Evolutionary conservation across 2,113 vertebrate genomes (phyloP).

Genomic region (Pan paniscus): DNA sequence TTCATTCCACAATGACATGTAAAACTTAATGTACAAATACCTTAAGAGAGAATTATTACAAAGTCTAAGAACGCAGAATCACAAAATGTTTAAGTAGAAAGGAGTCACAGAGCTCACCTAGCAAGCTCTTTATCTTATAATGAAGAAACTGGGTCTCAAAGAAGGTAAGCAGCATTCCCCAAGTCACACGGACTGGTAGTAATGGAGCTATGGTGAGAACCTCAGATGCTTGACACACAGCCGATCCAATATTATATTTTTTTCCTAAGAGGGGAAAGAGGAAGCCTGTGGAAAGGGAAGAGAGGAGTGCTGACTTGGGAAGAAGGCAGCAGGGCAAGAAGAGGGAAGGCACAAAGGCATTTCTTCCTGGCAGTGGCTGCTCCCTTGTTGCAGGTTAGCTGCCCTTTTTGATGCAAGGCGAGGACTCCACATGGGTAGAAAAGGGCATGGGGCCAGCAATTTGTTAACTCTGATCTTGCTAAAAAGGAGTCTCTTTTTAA

Average conservation of each 20-base stretch:
- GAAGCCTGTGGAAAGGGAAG: background rate
- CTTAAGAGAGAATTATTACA: background rate
- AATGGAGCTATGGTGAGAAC: background rate
- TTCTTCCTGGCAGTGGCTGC: background rate
- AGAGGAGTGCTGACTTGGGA: background rate
- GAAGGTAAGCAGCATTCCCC: background rate
- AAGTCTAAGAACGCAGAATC: background rate
- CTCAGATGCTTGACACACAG: background rate
- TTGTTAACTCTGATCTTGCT: background rate
- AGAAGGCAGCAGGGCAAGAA: background rate
- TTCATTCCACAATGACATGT: background rate
- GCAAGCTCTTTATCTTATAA: background rate
- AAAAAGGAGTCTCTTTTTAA: background rate
- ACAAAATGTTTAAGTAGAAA: background rate
- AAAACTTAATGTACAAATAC: background rate
- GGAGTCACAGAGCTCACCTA: background rate
- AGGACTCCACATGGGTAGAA: background rate
- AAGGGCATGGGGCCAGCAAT: background rate
- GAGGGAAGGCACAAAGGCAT: background rate
- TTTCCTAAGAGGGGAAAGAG: constrained; percentile 36
- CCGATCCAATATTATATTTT: background rate
- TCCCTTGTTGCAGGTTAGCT: too few relatives aligned
- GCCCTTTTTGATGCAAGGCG: background rate
- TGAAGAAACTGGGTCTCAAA: background rate
- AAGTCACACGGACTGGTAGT: background rate